Evolutionary conservation across 2,888 invertebrate species (phyloP), one percentile per base, ranked within the genome.

Genomic region (Cephus nigrinus): DNA sequence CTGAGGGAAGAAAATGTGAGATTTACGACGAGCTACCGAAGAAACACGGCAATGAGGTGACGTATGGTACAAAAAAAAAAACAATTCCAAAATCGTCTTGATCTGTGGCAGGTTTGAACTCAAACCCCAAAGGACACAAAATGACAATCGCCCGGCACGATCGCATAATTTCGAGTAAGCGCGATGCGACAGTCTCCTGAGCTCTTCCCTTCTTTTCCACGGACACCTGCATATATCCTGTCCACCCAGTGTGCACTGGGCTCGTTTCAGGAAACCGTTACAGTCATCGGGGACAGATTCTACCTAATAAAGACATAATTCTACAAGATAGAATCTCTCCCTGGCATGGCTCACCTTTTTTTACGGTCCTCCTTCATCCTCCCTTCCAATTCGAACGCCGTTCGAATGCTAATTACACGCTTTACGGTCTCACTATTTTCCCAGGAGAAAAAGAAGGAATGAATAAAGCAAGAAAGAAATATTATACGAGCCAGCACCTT

Each of bases 271-370:
- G 79, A 78, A 85, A 88, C 88, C 87, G 88, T 88, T 88, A 86
- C 82, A 83, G 84, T 86, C 88, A 88, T 88, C 85, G 85, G 71
- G 71, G 85, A 84, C 84, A 82, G 84, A 87, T 86, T 85, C 83
- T 84, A 82, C 81, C 88, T 88, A 89, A 89, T 89, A 89, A 89
- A 89, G 89, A 89, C 88, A 89, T 89, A 87, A 89, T 88, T 89
- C 86, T 88, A 86, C 78, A 40, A 84, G 88, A 89, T 88, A 88
- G 84, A 83, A 88, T 88, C 87, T 86, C 82, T 82, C 79, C 80
- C 77, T 78, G 55, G 40, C 40, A 15, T 40, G 40, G 55, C 9
- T 55, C 55, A 55, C 71, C 71, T 71, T 71, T 71, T 71, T 32
- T 33, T 31, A 71, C 71, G 12, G 31, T 11, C 71, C 71, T 33